Percentiles rank a stretch among this genome's conserved stretches.
Evolutionary conservation across 1,140 invertebrate species (phyloP).

Genomic region (Notospermus geniculatus): DNA sequence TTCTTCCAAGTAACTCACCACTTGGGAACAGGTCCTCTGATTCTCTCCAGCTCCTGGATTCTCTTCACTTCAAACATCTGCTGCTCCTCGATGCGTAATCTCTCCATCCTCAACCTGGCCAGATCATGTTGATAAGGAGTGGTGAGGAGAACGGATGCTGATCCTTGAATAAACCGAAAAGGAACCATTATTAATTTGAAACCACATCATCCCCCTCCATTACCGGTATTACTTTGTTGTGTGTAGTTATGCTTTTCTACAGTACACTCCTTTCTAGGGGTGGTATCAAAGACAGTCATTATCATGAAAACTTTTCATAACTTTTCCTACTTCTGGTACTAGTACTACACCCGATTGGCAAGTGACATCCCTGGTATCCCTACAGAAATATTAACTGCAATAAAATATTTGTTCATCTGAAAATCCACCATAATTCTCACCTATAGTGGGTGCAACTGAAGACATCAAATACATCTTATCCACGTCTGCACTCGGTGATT

Average conservation of each 20-base stretch:
- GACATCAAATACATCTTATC: constrained; percentile 25
- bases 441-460: constrained; percentile 25
- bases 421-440: constrained; percentile 13
- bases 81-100: constrained; percentile 40
- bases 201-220: too few relatives aligned
- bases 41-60: constrained; percentile 37
- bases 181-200: too few relatives aligned
- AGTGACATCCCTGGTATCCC: not conserved
- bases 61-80: constrained; percentile 41
- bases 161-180: constrained; percentile 19
- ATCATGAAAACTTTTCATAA: too few relatives aligned
- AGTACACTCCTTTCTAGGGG: too few relatives aligned
- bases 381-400: not conserved
- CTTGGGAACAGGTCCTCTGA: constrained; percentile 40
- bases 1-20: constrained; percentile 29
- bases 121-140: constrained; percentile 39
- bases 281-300: too few relatives aligned
- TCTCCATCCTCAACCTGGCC: constrained; percentile 34
- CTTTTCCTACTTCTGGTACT: too few relatives aligned
- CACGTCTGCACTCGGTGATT: not conserved
- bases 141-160: constrained; percentile 24
- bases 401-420: not conserved
- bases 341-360: not conserved
- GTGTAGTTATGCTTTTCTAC: too few relatives aligned
- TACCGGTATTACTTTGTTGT: too few relatives aligned